Percentiles rank a stretch among this genome's conserved stretches.
Evolutionary conservation across 1,140 invertebrate species (phyloP).

Genomic region (Drosophila ambigua): DNA sequence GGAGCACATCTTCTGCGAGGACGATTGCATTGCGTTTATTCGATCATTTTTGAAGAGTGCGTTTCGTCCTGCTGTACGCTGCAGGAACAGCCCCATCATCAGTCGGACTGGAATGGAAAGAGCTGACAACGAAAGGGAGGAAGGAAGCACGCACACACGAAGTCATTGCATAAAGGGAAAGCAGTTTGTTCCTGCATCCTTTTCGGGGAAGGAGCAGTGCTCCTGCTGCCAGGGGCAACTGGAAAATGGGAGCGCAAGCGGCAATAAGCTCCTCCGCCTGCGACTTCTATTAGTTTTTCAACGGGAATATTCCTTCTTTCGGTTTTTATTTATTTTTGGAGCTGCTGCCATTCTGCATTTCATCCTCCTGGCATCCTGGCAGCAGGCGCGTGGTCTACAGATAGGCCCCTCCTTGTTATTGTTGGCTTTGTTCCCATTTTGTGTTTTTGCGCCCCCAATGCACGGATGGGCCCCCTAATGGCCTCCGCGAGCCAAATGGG

Average conservation of each 20-base stretch:
- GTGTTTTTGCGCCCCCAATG: constrained; percentile 49
- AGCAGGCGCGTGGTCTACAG: constrained; percentile 7
- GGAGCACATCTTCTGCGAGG: constrained; percentile 14
- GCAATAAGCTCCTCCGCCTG: constrained; percentile 17
- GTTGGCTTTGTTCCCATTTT: constrained; percentile 37
- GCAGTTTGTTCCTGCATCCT: constrained; percentile 37
- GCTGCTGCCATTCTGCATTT: constrained; percentile 12
- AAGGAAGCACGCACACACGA: constrained; percentile 49
- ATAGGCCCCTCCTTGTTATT: constrained; percentile 59
- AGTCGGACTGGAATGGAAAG: constrained; percentile 30
- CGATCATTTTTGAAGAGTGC: constrained; percentile 47
- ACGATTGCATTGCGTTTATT: constrained; percentile 51
- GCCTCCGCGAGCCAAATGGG: constrained; percentile 55
- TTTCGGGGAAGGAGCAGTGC: not conserved
- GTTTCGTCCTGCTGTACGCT: constrained; percentile 18
- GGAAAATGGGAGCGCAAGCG: not conserved
- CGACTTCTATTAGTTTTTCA: constrained; percentile 31
- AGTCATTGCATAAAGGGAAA: constrained; percentile 57
- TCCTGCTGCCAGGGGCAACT: not conserved
- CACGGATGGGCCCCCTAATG: constrained; percentile 52
- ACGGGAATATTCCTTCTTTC: constrained; percentile 5
- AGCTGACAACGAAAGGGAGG: constrained; percentile 30
- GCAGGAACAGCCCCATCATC: constrained; percentile 9
- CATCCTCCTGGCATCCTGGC: not conserved
- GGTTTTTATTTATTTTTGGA: not conserved